Evolutionary conservation across 2,888 invertebrate genomes (phyloP).

Genomic region (Drosophila mettleri): DNA sequence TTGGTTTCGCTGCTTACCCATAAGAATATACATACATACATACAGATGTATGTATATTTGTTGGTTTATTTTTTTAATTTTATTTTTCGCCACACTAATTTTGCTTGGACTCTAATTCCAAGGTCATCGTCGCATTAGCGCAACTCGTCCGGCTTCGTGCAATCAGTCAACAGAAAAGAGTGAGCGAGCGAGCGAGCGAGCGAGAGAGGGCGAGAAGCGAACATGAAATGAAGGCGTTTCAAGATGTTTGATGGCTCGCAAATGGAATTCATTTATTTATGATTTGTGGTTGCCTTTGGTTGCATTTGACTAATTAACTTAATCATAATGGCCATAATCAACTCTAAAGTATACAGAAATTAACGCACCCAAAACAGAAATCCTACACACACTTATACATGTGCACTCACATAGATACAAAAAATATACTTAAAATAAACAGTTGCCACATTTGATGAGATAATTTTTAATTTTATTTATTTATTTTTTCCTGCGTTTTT

Average conservation of each 20-base stretch:
- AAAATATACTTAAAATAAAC: conserved; percentile 51
- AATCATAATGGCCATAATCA: conserved; percentile 46
- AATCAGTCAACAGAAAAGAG: conserved; percentile 53
- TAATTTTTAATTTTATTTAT: conserved; percentile 72
- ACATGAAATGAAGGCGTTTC: conserved; percentile 35
- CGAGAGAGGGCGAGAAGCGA: conserved; percentile 1
- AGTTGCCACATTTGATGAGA: conserved; percentile 66
- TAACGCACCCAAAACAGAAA: conserved; percentile 41
- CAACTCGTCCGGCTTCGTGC: conserved; percentile 25
- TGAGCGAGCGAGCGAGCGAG: conserved; percentile 6
- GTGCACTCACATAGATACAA: conserved; percentile 2
- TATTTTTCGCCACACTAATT: conserved; percentile 35
- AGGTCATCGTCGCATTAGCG: conserved; percentile 68
- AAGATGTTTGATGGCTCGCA: conserved; percentile 38
- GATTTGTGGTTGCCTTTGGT: conserved; percentile 23
- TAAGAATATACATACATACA: not conserved
- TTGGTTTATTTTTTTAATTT: conserved; percentile 6
- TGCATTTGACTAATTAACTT: conserved; percentile 48
- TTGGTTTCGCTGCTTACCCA: conserved; percentile 1
- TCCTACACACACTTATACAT: not conserved
- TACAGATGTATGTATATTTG: not conserved
- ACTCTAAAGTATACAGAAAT: conserved; percentile 22
- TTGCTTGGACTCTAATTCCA: conserved; percentile 60
- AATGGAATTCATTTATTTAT: conserved; percentile 51
- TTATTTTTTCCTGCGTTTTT: conserved; percentile 69